Base-by-base conservation (phyloP, 37 sponge, comb jelly and placozoan species). In the Chondrosia reniformis region DNA sequence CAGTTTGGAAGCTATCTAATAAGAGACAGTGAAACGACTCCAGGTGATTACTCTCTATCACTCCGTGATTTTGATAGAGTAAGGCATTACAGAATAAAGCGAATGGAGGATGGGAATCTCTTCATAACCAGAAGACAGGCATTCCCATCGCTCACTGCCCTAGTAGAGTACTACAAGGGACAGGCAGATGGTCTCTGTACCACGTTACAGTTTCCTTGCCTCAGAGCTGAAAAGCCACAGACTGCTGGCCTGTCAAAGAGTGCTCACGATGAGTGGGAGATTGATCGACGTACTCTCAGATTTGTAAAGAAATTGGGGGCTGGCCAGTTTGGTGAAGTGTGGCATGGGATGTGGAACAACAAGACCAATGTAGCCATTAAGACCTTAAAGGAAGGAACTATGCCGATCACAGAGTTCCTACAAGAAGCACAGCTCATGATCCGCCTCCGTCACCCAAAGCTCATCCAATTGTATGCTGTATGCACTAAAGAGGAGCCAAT, bases 21-120 rank as follows among this genome's bases (percentile, higher is more conserved):
- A 21, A 83, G 99, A 37, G 93, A 95, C 49, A 90, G 93, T 77
- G 99, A 98, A 67, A 94, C 93, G 3, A 87, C 91, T 32, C 90
- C 90, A 39, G 97, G 97, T 1, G 99, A 93, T 46, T 98, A 66
- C 74, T 90, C 96, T 21, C 89, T 98, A 45, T 89, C 91, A 13
- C 80, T 98, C 22, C 76, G 96, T 32, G 93, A 92, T 45, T 85
- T 80, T 45, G 93, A 94, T 33, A 83, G 74, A 21, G 95, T 98
- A 45, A 95, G 96, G 59, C 99, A 98, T 64, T 98, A 93, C 80
- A 86, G 99, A 22, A 92, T 98, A 34, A 76, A 85, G 28, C 80
- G 83, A 31, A 71, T 89, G 62, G 93, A 98, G 40, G 86, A 87
- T 28, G 99, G 99, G 0, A 84, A 89, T 0, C 95, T 89, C 85